Evolutionary conservation across 1,140 invertebrate species (phyloP).

Genomic region (Drosophila rufa): DNA sequence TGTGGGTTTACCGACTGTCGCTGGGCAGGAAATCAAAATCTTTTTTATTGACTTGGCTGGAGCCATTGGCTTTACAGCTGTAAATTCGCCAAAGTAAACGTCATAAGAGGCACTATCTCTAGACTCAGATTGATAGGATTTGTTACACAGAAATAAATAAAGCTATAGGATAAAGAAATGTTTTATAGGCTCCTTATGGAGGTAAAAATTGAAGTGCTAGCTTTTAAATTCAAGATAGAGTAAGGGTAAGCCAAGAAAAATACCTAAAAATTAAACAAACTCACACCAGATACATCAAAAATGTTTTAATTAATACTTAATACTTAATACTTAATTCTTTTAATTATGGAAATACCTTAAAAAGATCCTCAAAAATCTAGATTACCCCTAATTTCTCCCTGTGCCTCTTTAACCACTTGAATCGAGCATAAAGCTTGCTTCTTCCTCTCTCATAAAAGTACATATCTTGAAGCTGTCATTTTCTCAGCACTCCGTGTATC

Average conservation of each 20-base stretch:
- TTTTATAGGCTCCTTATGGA: not conserved
- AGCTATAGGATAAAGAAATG: too few relatives aligned
- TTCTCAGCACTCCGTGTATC: constrained; percentile 11
- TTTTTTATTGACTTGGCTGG: constrained; percentile 28
- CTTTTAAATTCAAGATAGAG: too few relatives aligned
- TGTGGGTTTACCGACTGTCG: constrained; percentile 13
- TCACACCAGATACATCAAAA: too few relatives aligned
- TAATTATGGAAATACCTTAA: not conserved
- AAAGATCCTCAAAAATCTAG: not conserved
- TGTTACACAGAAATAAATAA: constrained; percentile 7
- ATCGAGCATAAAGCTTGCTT: constrained; percentile 7
- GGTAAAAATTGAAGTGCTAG: not conserved
- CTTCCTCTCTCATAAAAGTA: constrained; percentile 7
- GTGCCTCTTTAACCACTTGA: not conserved
- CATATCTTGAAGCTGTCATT: constrained; percentile 29
- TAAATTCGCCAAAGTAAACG: constrained; percentile 31
- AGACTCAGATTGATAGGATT: not conserved
- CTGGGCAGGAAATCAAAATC: constrained; percentile 11
- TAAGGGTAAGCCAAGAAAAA: too few relatives aligned
- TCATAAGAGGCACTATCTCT: constrained; percentile 2
- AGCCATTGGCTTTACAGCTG: constrained; percentile 1
- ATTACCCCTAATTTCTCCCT: not conserved
- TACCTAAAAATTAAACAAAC: too few relatives aligned
- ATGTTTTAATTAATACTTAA: too few relatives aligned
- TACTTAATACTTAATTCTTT: too few relatives aligned